Evolutionary conservation across 2,113 vertebrate genomes (phyloP).

Genomic region (Ginglymostoma cirratum): DNA sequence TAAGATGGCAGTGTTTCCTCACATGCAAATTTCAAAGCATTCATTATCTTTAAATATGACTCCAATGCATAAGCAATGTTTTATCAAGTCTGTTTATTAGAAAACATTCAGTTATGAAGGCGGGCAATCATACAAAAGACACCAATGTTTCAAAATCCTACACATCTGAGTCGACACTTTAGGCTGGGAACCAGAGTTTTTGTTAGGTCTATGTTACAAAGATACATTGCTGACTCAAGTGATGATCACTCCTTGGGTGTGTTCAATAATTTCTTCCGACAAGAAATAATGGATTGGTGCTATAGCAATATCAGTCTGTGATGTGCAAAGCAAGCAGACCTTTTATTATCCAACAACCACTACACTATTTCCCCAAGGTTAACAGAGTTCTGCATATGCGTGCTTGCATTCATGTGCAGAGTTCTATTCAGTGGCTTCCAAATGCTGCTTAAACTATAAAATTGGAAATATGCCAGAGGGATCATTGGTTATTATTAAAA

Average conservation of each 20-base stretch:
- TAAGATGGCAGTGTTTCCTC: slow-evolving; percentile 9
- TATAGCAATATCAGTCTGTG: not conserved
- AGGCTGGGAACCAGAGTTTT: not conserved
- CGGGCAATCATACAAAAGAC: not conserved
- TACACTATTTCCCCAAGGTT: not conserved
- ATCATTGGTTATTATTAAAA: not conserved
- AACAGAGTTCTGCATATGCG: not conserved
- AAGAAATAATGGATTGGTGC: not conserved
- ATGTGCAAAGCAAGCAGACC: not conserved
- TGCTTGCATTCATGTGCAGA: not conserved
- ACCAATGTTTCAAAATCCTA: not conserved
- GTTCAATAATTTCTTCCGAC: not conserved
- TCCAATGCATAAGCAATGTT: not conserved
- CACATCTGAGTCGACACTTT: not conserved
- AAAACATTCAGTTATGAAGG: not conserved
- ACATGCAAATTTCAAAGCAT: not conserved
- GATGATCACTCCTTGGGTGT: not conserved
- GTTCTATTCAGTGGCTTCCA: not conserved
- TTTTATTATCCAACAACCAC: not conserved
- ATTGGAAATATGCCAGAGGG: not conserved
- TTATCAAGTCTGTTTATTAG: not conserved
- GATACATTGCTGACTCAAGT: not conserved
- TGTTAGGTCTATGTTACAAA: not conserved
- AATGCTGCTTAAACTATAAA: not conserved
- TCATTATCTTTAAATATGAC: not conserved